Percentiles rank a stretch among this genome's conserved stretches.
phyloP scores from a whole-genome alignment of 2,797 vertebrate genomes.

The Ptychobarbus kaznakovi region DNA sequence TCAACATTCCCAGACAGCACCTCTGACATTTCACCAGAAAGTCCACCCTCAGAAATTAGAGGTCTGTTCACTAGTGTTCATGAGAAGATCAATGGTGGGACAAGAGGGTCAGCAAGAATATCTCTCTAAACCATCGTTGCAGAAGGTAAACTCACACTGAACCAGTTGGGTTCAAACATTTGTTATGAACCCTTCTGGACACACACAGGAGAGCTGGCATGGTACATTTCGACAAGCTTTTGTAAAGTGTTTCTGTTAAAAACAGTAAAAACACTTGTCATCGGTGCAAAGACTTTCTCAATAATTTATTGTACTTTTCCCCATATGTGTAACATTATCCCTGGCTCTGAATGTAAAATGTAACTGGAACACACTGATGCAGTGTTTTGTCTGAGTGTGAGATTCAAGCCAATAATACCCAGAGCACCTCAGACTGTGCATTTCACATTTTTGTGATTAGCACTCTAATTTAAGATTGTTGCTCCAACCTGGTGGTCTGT shows the following conservation, averaged over 20 bases:
- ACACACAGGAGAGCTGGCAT: background rate
- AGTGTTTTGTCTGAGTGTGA: constrained; percentile 68
- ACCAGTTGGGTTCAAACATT: background rate
- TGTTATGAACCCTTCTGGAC: constrained; percentile 14
- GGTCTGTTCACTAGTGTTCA: background rate
- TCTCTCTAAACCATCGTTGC: background rate
- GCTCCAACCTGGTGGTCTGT: constrained; percentile 67
- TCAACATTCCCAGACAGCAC: background rate
- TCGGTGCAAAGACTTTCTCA: too few species aligned
- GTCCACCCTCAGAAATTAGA: background rate
- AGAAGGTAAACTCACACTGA: constrained; percentile 20
- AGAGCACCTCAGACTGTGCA: constrained; percentile 67
- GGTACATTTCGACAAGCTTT: background rate
- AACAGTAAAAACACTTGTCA: too few species aligned
- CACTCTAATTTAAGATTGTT: constrained; percentile 66
- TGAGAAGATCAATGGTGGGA: background rate
- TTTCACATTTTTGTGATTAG: constrained; percentile 74
- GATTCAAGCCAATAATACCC: constrained; percentile 70
- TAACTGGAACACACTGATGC: constrained; percentile 54
- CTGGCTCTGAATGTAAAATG: background rate
- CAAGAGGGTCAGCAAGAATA: background rate
- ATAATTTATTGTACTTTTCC: too few species aligned
- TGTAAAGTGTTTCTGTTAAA: background rate
- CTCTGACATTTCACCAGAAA: background rate
- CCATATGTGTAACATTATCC: too few species aligned